phyloP scores from a whole-genome alignment of 2,888 invertebrate genomes.

The Phyllotreta cruciferae region DNA sequence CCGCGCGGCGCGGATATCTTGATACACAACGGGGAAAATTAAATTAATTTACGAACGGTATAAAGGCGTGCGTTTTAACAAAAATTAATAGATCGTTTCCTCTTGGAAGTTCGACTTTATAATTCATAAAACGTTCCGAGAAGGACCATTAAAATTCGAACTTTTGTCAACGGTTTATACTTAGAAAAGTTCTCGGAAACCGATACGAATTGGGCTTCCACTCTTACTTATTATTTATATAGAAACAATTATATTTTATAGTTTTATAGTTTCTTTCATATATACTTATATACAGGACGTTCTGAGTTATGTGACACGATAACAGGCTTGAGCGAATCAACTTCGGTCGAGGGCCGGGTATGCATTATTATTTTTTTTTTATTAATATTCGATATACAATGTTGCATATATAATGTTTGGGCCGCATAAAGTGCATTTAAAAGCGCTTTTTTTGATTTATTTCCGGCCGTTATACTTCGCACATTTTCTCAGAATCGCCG shows the following conservation, averaged over 20 bases:
- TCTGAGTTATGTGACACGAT: conserved; percentile 45
- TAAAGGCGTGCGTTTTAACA: conserved; percentile 18
- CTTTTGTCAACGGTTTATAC: too few species aligned
- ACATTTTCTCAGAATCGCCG: too few species aligned
- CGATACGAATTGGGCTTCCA: conserved; percentile 1
- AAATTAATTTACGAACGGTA: neutral
- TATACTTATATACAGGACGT: conserved; percentile 35
- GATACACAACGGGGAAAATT: neutral
- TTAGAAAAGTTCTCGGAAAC: too few species aligned
- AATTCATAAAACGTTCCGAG: too few species aligned
- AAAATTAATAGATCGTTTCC: too few species aligned
- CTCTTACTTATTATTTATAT: too few species aligned
- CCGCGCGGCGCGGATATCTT: neutral
- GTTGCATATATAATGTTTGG: conserved; percentile 34
- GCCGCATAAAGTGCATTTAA: too few species aligned
- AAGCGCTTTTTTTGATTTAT: too few species aligned
- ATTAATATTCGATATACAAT: conserved; percentile 37
- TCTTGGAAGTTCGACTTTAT: too few species aligned
- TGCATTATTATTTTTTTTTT: conserved; percentile 16
- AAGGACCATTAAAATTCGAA: too few species aligned
- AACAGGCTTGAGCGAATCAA: conserved; percentile 38
- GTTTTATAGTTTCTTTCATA: conserved; percentile 34
- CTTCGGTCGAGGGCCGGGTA: conserved; percentile 19
- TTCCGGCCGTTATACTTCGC: too few species aligned
- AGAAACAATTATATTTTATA: too few species aligned